phyloP scores from a whole-genome alignment of 2,113 vertebrate species.

The Macaca nemestrina region DNA sequence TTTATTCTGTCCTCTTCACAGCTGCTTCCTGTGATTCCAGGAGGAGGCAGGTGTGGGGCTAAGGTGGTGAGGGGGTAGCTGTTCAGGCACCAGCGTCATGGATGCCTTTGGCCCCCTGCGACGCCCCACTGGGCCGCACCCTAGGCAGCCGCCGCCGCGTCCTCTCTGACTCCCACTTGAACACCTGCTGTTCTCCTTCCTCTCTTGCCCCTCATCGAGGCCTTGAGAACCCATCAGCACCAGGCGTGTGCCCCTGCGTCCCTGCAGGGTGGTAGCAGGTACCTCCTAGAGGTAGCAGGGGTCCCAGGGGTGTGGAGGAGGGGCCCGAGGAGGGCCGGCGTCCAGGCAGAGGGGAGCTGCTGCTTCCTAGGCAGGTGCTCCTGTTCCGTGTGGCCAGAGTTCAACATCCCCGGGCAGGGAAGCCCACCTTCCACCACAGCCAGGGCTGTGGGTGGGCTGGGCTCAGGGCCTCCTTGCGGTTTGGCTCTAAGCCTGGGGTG shows the following conservation, averaged over 20 bases:
- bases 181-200: background rate
- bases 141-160: fast-evolving
- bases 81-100: background rate
- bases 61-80: background rate
- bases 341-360: background rate
- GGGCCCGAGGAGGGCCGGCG: too few species aligned
- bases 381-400: fast-evolving
- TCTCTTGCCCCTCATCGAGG: background rate
- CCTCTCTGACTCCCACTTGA: background rate
- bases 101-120: background rate
- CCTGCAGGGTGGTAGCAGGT: background rate
- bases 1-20: background rate
- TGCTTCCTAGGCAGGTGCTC: fast-evolving
- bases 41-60: background rate
- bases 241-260: background rate
- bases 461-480: background rate
- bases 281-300: background rate
- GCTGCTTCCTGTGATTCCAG: background rate
- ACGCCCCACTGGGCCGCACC: background rate
- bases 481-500: fast-evolving
- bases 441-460: background rate
- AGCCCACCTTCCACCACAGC: too few species aligned
- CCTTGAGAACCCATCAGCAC: background rate
- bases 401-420: background rate
- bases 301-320: background rate